phyloP scores from a whole-genome alignment of 2,888 invertebrate genomes.

The Mimachlamys varia region DNA sequence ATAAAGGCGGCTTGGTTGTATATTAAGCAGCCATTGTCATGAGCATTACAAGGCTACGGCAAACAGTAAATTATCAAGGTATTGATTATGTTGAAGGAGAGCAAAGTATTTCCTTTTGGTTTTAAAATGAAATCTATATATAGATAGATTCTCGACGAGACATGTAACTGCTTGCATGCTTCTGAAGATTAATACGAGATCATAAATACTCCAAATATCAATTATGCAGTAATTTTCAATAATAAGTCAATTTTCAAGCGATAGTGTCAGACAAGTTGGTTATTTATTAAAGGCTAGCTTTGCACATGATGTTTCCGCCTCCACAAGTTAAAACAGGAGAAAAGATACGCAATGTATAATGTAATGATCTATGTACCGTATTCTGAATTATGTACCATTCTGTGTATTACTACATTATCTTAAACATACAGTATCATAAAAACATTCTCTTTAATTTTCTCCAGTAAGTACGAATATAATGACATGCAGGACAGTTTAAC shows the following conservation, averaged over 20 bases:
- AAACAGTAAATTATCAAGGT: not conserved
- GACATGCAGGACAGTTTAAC: too few relatives aligned
- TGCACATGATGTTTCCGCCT: too few relatives aligned
- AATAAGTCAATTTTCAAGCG: not conserved
- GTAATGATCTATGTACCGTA: too few relatives aligned
- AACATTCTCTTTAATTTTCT: too few relatives aligned
- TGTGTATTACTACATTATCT: too few relatives aligned
- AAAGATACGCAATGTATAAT: too few relatives aligned
- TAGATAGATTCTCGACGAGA: not conserved
- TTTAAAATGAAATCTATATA: conserved; percentile 3
- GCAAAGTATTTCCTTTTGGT: not conserved
- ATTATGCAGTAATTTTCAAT: not conserved
- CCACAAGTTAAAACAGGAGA: too few relatives aligned
- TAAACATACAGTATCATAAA: too few relatives aligned
- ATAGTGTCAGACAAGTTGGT: not conserved
- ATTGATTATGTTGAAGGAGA: not conserved
- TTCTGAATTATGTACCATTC: too few relatives aligned
- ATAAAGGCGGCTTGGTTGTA: not conserved
- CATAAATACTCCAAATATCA: not conserved
- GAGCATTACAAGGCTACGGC: not conserved
- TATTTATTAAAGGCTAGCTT: not conserved
- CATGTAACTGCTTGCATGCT: not conserved
- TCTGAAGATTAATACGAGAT: not conserved
- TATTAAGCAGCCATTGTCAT: not conserved
- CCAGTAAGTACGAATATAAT: too few relatives aligned